These are phyloP conservation scores for Melanostigma gelatinosum DNA, from an alignment of 2,113 vertebrate species.

Conservation along the genomic window DNA sequence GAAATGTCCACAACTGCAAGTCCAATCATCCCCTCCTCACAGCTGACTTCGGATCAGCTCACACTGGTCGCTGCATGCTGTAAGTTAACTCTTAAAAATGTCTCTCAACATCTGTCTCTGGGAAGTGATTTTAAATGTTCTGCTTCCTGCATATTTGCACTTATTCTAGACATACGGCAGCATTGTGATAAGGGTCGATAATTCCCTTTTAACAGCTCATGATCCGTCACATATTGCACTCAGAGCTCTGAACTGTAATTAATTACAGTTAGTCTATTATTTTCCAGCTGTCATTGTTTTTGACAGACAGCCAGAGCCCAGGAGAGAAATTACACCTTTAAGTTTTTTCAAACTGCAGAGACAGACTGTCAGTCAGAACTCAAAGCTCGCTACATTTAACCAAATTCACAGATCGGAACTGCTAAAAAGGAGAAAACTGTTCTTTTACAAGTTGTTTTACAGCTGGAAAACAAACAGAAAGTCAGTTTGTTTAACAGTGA, in stretches of 20 bases:
- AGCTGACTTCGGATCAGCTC: constrained; percentile 76
- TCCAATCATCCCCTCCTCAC: constrained; percentile 67
- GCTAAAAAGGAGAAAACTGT: not conserved
- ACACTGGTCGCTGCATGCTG: constrained; percentile 78
- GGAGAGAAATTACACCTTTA: not conserved
- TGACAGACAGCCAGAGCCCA: constrained; percentile 19
- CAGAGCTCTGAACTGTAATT: not conserved
- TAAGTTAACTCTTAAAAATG: constrained; percentile 67
- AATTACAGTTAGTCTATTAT: constrained; percentile 5
- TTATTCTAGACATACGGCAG: not conserved
- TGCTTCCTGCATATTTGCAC: not conserved
- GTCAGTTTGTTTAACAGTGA: constrained; percentile 21
- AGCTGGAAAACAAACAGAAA: not conserved
- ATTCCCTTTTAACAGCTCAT: not conserved
- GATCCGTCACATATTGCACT: not conserved
- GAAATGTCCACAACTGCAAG: constrained; percentile 78
- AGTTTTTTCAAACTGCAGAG: not conserved
- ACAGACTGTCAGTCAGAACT: constrained; percentile 19
- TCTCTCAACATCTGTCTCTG: not conserved
- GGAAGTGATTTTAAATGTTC: not conserved
- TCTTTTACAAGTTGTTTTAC: constrained; percentile 1
- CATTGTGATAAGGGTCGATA: not conserved
- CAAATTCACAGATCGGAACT: not conserved
- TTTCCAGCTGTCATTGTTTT: constrained; percentile 15
- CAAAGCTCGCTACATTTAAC: not conserved